A percentile compares a stretch with the other conserved stretches of the same genome.
These are phyloP conservation scores for Brachyistius frenatus DNA, from an alignment of 2,113 vertebrate species.

Conservation along the genomic window DNA sequence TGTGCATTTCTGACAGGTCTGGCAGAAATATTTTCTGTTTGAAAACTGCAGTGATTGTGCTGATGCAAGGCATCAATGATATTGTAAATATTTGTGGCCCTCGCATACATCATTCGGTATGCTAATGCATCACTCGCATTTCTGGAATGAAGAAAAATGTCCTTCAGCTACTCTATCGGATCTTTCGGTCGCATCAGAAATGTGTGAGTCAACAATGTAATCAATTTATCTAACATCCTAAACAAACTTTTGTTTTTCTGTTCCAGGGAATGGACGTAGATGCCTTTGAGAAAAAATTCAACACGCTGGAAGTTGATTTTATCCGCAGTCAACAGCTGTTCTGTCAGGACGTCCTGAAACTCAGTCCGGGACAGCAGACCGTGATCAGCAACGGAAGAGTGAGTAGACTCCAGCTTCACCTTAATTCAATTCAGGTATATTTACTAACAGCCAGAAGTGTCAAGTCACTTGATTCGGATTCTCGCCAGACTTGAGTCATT, in stretches of 20 bases:
- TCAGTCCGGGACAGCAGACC: constrained; percentile 88
- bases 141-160: constrained; percentile 39
- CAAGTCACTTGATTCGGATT: no score
- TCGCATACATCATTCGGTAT: constrained; percentile 64
- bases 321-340: constrained; percentile 91
- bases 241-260: constrained; percentile 61
- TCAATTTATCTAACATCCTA: constrained; percentile 31
- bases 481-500: neutral
- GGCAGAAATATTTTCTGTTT: constrained; percentile 67
- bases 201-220: constrained; percentile 5
- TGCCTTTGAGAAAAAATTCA: constrained; percentile 95
- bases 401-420: constrained; percentile 69
- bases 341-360: constrained; percentile 91
- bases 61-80: constrained; percentile 61
- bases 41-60: constrained; percentile 57
- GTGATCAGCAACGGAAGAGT: constrained; percentile 95
- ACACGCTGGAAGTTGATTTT: constrained; percentile 91
- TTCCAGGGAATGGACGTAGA: constrained; percentile 90
- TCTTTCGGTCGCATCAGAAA: constrained; percentile 26
- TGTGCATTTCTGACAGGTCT: constrained; percentile 60
- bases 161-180: constrained; percentile 38
- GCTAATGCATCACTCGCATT: constrained; percentile 51
- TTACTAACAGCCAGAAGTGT: neutral
- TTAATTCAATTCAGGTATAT: no score
- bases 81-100: constrained; percentile 59